Conservation (phyloP, 2,888 invertebrate species). For the Microplitis manilae region DNA sequence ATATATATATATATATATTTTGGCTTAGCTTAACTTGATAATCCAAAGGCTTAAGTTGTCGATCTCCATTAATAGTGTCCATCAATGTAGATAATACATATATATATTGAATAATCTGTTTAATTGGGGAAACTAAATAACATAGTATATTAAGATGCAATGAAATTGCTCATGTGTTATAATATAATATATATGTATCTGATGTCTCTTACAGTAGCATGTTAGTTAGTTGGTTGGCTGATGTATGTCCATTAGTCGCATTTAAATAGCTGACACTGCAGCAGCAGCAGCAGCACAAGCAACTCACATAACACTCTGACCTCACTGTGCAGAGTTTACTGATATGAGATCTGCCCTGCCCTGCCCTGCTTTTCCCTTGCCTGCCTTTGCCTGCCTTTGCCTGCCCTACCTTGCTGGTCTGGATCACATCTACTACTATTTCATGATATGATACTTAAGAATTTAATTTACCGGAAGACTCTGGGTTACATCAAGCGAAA, state of each 20-base stretch:
- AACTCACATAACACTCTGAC: neutral
- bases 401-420: neutral
- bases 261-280: slow-evolving; percentile 1
- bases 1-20: neutral
- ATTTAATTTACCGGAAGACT: neutral
- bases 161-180: neutral
- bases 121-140: neutral
- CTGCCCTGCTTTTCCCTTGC: neutral
- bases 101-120: neutral
- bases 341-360: neutral
- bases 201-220: neutral
- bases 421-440: neutral
- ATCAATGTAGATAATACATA: neutral
- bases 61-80: neutral
- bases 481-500: neutral
- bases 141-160: neutral
- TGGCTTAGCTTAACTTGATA: neutral
- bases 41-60: neutral
- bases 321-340: neutral
- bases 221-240: neutral
- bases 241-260: neutral
- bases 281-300: neutral
- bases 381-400: neutral
- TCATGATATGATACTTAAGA: neutral
- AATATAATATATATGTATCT: neutral